Evolutionary conservation across 2,797 vertebrate genomes (phyloP).

Genomic region (Emys orbicularis): DNA sequence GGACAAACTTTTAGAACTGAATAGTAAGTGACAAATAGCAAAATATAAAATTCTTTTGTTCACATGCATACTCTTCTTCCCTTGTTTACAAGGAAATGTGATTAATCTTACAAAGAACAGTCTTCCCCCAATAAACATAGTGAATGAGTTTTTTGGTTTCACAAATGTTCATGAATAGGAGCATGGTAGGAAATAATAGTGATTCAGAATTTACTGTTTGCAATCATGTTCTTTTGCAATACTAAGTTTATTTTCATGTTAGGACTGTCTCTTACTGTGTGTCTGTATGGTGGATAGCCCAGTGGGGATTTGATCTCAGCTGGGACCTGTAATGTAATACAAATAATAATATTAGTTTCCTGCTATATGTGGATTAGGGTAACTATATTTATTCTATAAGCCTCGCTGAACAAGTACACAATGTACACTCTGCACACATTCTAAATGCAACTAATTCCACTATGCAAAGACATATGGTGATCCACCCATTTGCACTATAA

Average conservation of each 20-base stretch:
- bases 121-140: neutral
- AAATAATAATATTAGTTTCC: neutral
- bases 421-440: neutral
- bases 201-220: neutral
- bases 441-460: neutral
- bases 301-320: neutral
- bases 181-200: neutral
- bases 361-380: neutral
- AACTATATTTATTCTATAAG: neutral
- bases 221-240: neutral
- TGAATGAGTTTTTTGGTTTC: neutral
- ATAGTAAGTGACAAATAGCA: conserved; percentile 34
- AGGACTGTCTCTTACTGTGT: neutral
- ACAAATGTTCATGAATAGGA: conserved; percentile 14
- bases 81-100: conserved; percentile 35
- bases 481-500: neutral
- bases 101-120: conserved; percentile 35
- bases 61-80: neutral
- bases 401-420: neutral
- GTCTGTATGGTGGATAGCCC: neutral
- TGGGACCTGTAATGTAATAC: neutral
- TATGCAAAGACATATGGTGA: neutral
- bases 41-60: conserved; percentile 20
- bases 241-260: fast-evolving
- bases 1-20: conserved; percentile 8